Percentiles rank a stretch among this genome's conserved stretches.
Conservation (phyloP, 2,888 invertebrate genomes). For the Neoascia interrupta region DNA sequence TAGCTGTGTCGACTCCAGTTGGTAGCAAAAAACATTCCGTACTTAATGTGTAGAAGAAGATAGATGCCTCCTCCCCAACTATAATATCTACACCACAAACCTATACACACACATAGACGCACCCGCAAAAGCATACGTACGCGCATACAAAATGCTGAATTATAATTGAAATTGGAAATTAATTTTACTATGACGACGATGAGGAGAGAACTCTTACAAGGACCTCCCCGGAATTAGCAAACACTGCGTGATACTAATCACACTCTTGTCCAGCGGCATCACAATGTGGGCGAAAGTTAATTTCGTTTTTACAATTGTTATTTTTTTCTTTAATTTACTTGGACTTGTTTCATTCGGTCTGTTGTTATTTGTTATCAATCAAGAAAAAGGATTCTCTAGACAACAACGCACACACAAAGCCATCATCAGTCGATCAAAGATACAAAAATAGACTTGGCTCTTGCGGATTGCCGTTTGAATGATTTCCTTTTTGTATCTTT, state of each 20-base stretch:
- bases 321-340: slow-evolving; percentile 1
- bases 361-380: slow-evolving; percentile 25
- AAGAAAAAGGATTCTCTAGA: slow-evolving; percentile 32
- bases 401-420: slow-evolving; percentile 13
- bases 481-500: slow-evolving; percentile 7
- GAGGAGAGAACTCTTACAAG: slow-evolving; percentile 39
- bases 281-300: slow-evolving; percentile 40
- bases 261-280: slow-evolving; percentile 9
- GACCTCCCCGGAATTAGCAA: slow-evolving; percentile 11
- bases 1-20: slow-evolving; percentile 79
- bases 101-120: neutral
- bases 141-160: neutral
- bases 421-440: slow-evolving; percentile 8
- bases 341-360: neutral
- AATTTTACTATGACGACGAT: slow-evolving; percentile 32
- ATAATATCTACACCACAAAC: slow-evolving; percentile 4
- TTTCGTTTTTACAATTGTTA: slow-evolving; percentile 16
- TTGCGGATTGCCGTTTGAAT: slow-evolving; percentile 7
- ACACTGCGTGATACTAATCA: slow-evolving; percentile 18
- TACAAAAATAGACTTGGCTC: slow-evolving; percentile 42
- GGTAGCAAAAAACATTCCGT: slow-evolving; percentile 78
- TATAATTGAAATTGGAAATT: slow-evolving; percentile 39
- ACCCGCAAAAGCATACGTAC: no score
- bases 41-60: slow-evolving; percentile 76
- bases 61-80: neutral